Percentiles rank a stretch among this genome's conserved stretches.
Evolutionary conservation across 2,797 vertebrate genomes (phyloP).

Genomic region (Microcaecilia unicolor): DNA sequence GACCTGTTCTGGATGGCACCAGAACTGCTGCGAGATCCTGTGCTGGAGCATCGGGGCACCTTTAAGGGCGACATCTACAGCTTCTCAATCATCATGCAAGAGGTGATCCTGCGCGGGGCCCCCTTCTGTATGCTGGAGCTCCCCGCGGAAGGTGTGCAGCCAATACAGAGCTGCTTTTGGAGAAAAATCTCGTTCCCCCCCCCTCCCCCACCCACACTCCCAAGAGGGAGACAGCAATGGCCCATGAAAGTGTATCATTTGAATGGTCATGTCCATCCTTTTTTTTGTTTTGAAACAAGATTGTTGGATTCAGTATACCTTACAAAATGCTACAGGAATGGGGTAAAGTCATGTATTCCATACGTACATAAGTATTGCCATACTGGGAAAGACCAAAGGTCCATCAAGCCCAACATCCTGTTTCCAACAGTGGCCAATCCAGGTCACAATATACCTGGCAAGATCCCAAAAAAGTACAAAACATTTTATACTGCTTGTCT

Average conservation of each 20-base stretch:
- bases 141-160: conserved; percentile 72
- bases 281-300: not conserved
- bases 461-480: too few species aligned
- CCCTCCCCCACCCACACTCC: not conserved
- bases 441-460: too few species aligned
- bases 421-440: too few species aligned
- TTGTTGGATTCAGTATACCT: not conserved
- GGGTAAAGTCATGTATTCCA: too few species aligned
- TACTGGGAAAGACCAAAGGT: too few species aligned
- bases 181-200: not conserved
- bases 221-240: not conserved
- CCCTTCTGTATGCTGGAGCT: conserved; percentile 87
- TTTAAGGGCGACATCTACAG: conserved; percentile 71
- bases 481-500: too few species aligned
- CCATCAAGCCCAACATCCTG: too few species aligned
- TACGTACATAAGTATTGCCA: too few species aligned
- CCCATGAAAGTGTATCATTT: not conserved
- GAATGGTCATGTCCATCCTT: too few species aligned
- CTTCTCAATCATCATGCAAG: conserved; percentile 79
- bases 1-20: conserved; percentile 85
- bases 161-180: conserved; percentile 1
- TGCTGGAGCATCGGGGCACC: conserved; percentile 51
- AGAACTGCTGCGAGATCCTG: conserved; percentile 64
- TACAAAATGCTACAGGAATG: too few species aligned
- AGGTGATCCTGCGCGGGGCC: conserved; percentile 70